Percentiles rank a stretch among this genome's conserved stretches.
These are phyloP conservation scores for Cephus spinipes DNA, from an alignment of 2,888 invertebrate genomes.

Conservation along the genomic window DNA sequence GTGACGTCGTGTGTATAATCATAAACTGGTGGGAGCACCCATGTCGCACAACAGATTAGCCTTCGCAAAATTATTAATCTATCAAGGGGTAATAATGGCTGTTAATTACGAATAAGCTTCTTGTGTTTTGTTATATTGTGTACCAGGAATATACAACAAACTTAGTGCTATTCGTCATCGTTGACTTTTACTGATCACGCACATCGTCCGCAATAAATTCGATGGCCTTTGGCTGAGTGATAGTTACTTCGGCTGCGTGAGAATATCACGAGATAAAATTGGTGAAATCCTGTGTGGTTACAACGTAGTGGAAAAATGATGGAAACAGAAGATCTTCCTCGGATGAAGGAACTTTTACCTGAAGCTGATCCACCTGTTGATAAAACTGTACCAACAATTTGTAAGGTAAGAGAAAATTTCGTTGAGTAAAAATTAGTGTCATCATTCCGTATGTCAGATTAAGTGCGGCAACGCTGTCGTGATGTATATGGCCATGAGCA, in stretches of 20 bases:
- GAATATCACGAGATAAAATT: not conserved
- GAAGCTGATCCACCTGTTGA: constrained; percentile 56
- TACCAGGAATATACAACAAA: not conserved
- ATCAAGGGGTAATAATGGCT: not conserved
- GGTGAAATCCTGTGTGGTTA: not conserved
- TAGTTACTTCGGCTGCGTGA: not conserved
- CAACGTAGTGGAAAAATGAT: constrained; percentile 37
- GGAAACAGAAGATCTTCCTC: constrained; percentile 69
- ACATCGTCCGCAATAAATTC: not conserved
- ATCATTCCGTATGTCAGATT: not conserved
- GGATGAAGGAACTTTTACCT: constrained; percentile 70
- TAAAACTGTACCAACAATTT: not conserved
- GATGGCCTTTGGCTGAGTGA: not conserved
- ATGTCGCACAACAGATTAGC: constrained; percentile 15
- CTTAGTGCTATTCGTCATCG: not conserved
- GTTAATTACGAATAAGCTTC: not conserved
- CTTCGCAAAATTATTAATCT: constrained; percentile 5
- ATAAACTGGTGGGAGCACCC: constrained; percentile 20
- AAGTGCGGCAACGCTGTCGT: not conserved
- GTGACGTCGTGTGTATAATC: constrained; percentile 15
- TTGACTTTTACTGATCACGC: not conserved
- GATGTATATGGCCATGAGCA: not conserved
- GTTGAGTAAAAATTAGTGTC: not conserved
- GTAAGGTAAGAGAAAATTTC: constrained; percentile 7
- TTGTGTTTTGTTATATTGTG: not conserved